phyloP scores from a whole-genome alignment of 2,888 invertebrate genomes.

The Crossocerus cetratus region DNA sequence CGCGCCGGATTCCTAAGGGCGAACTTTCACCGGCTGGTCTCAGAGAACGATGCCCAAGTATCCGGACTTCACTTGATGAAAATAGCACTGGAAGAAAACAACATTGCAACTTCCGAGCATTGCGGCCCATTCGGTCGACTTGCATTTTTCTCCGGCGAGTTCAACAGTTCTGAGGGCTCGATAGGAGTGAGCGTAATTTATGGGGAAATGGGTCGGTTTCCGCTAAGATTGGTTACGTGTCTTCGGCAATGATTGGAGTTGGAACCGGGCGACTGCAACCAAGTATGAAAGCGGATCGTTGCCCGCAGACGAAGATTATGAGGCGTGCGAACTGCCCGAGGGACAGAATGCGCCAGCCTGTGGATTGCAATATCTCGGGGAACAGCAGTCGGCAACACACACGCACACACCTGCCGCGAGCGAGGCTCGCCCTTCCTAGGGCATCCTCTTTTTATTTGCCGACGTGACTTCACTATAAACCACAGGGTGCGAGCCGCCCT shows the following conservation, averaged over 20 bases:
- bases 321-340: background rate
- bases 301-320: background rate
- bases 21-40: too few species aligned
- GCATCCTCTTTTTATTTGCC: background rate
- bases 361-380: background rate
- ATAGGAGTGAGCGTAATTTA: too few species aligned
- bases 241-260: too few species aligned
- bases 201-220: too few species aligned
- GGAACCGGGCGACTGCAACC: too few species aligned
- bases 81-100: conserved; percentile 30
- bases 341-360: background rate
- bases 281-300: background rate
- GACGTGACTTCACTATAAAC: conserved; percentile 2
- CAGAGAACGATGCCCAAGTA: too few species aligned
- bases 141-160: background rate
- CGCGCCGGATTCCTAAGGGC: too few species aligned
- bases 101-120: conserved; percentile 30
- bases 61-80: too few species aligned
- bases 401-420: background rate
- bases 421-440: background rate
- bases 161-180: too few species aligned
- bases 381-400: background rate
- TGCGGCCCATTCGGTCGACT: conserved; percentile 32
- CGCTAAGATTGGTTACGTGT: too few species aligned
- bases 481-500: background rate